These are phyloP conservation scores for Phymorhynchus buccinoides DNA, from an alignment of 1,140 invertebrate genomes.

Conservation along the genomic window DNA sequence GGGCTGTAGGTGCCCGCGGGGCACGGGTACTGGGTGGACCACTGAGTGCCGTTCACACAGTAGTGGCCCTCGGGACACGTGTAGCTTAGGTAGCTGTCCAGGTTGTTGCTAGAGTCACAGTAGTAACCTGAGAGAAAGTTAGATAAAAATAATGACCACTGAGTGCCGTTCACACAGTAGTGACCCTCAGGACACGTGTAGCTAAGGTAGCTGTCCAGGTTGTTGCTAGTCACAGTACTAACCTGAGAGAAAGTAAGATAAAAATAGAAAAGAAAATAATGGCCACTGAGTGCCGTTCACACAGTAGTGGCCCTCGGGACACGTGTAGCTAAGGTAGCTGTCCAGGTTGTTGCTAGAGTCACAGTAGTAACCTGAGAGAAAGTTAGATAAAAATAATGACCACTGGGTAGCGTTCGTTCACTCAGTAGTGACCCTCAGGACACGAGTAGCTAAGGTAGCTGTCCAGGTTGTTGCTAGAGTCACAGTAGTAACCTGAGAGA, in stretches of 20 bases:
- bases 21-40: slow-evolving; percentile 63
- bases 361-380: slow-evolving; percentile 66
- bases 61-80: slow-evolving; percentile 67
- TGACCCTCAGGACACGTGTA: slow-evolving; percentile 66
- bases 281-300: slow-evolving; percentile 64
- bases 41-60: slow-evolving; percentile 68
- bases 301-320: slow-evolving; percentile 69
- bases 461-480: slow-evolving; percentile 56
- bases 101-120: slow-evolving; percentile 60
- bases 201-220: slow-evolving; percentile 57
- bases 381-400: no score
- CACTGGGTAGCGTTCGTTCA: slow-evolving; percentile 66
- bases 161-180: slow-evolving; percentile 69
- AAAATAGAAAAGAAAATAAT: no score
- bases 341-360: slow-evolving; percentile 56
- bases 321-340: slow-evolving; percentile 60
- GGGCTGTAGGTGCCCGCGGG: slow-evolving; percentile 67
- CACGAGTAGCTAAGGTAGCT: slow-evolving; percentile 62
- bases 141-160: no score
- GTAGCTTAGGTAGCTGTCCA: slow-evolving; percentile 60
- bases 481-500: slow-evolving; percentile 66
- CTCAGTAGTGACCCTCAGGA: slow-evolving; percentile 68
- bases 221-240: slow-evolving; percentile 65
- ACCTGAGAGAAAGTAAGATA: slow-evolving; percentile 57
- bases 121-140: slow-evolving; percentile 64